Base-by-base conservation (phyloP, 1,140 invertebrate genomes). In the Melanaphis sacchari region DNA sequence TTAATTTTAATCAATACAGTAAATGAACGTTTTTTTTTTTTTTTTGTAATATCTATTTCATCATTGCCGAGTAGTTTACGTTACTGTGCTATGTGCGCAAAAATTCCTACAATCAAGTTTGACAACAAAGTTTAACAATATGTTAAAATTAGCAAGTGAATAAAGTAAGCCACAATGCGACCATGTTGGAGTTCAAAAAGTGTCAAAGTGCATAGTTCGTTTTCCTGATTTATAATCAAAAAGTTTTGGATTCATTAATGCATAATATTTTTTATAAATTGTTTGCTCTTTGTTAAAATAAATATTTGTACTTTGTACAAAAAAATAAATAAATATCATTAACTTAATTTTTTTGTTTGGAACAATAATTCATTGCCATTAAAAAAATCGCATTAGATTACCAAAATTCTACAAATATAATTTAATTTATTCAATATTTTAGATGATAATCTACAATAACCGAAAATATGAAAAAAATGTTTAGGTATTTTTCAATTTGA, bases 51-150 rank as follows among this genome's bases (percentile, higher is more conserved):
- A n/a, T 40, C 24, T 26, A 89, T 54, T 54, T 54, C n/a, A 38
- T 54, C 31, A 36, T 2, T 40, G 8, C 54, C 36, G 9, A 38
- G 22, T 54, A 40, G 4, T 38, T 54, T 21, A 46, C 18, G 43
- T 36, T 15, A 4, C 2, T 6, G 5, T 54, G 22, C 38, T 54
- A 18, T 0, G 6, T 1, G 8, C 49, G 0, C 38, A 2, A 40
- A 40, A 91, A 91, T 59, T 5, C 31, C 4, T 26, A 92, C 76
- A 81, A 84, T 92, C n/a, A n/a, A 46, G 66, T 92, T 76, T 91
- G 54, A 81, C 41, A 52, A 92, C 59, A 92, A 92, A 92, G 91
- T 92, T 92, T 84, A 84, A 92, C 91, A 81, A 92, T 92, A 92
- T 82, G 91, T 92, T 81, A 92, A 82, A 82, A 92, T 81, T 92